phyloP scores from a whole-genome alignment of 2,888 invertebrate species.

The Paralinhomoeus sp. region DNA sequence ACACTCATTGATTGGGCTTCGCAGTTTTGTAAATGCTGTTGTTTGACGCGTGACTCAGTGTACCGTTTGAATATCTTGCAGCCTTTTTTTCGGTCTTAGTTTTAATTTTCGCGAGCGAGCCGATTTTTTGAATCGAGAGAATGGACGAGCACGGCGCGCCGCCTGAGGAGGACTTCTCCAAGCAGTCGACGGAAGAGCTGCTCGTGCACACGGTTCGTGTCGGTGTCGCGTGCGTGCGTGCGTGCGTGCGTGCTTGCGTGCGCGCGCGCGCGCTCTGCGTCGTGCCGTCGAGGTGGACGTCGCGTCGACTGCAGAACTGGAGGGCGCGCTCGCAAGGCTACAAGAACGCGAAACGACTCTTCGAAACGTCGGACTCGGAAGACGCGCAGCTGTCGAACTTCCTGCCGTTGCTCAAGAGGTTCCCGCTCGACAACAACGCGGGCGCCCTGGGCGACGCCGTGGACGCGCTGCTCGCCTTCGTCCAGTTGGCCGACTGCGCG shows the following conservation, averaged over 20 bases:
- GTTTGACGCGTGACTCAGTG: too few relatives aligned
- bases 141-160: background rate
- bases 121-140: too few relatives aligned
- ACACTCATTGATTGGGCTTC: too few relatives aligned
- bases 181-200: background rate
- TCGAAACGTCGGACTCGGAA: constrained; percentile 65
- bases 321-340: constrained; percentile 81
- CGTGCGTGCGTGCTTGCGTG: too few relatives aligned
- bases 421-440: constrained; percentile 77
- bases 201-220: background rate
- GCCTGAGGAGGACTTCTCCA: background rate
- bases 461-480: constrained; percentile 66
- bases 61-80: too few relatives aligned
- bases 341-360: constrained; percentile 68
- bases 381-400: constrained; percentile 79
- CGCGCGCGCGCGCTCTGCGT: background rate
- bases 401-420: constrained; percentile 68
- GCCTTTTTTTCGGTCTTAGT: too few relatives aligned
- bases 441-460: constrained; percentile 83
- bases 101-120: too few relatives aligned
- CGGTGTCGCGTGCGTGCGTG: too few relatives aligned
- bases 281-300: background rate
- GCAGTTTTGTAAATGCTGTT: too few relatives aligned
- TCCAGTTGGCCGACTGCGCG: constrained; percentile 50
- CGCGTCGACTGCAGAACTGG: constrained; percentile 64